phyloP scores from a whole-genome alignment of 2,113 vertebrate species.

The Protobothrops mucrosquamatus region DNA sequence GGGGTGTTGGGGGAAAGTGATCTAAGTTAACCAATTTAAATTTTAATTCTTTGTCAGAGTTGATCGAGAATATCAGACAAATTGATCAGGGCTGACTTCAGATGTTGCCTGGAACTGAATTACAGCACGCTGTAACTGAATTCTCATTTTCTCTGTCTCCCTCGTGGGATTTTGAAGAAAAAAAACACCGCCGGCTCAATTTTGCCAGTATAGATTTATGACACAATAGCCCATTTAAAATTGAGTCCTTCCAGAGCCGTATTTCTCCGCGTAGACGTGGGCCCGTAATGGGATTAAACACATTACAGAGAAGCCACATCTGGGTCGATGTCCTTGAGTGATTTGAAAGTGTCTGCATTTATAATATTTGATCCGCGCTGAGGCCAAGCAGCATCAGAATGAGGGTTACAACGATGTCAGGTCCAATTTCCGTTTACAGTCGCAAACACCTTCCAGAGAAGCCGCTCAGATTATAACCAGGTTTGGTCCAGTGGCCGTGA shows the following conservation, averaged over 20 bases:
- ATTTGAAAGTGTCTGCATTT: background rate
- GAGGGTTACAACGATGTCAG: background rate
- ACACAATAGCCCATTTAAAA: background rate
- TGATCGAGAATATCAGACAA: background rate
- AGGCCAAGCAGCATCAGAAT: background rate
- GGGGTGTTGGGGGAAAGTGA: background rate
- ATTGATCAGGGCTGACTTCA: background rate
- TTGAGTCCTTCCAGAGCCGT: background rate
- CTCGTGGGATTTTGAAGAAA: background rate
- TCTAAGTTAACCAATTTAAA: background rate
- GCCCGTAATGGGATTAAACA: background rate
- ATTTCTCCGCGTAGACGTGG: background rate
- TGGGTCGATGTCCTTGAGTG: background rate
- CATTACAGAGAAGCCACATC: background rate
- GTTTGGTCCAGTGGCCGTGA: background rate
- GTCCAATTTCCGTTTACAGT: background rate
- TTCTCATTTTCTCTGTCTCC: background rate
- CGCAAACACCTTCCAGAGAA: background rate
- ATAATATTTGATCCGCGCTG: background rate
- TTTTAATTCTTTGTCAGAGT: background rate
- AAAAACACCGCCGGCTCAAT: background rate
- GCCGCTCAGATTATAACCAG: background rate
- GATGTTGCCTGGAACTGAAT: background rate
- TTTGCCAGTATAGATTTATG: background rate
- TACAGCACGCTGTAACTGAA: background rate